Conservation (phyloP, 2,888 invertebrate species). For the Synanthedon andrenaeformis region DNA sequence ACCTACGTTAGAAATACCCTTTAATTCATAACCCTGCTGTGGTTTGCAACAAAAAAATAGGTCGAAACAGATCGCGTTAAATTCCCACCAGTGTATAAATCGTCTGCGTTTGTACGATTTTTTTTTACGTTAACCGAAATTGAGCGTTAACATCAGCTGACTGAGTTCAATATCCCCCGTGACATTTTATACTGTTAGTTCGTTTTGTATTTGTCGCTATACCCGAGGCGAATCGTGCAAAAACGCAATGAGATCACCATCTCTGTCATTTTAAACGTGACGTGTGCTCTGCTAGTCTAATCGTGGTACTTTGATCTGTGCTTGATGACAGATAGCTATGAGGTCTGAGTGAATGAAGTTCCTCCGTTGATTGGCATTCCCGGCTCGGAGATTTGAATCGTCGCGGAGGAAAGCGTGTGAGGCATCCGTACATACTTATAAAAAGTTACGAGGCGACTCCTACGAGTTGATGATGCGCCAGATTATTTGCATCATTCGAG, state of each 20-base stretch:
- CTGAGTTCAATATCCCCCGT: no score
- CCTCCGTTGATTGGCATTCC: background rate
- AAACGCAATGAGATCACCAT: constrained; percentile 58
- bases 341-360: constrained; percentile 2
- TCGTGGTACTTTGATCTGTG: constrained; percentile 10
- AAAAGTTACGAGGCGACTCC: no score
- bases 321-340: constrained; percentile 20
- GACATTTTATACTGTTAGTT: no score
- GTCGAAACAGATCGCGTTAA: constrained; percentile 13
- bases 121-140: background rate
- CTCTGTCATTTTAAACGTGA: constrained; percentile 41
- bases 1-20: no score
- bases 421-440: background rate
- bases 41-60: no score
- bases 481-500: no score
- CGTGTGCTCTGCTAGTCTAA: constrained; percentile 15
- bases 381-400: background rate
- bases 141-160: background rate
- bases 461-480: no score
- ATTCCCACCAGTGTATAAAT: constrained; percentile 19
- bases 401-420: background rate
- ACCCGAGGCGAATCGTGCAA: constrained; percentile 49
- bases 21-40: no score
- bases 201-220: constrained; percentile 1
- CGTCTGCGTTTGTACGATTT: background rate